Evolutionary conservation across 2,797 vertebrate species (phyloP).

Genomic region (Cossypha heuglini): DNA sequence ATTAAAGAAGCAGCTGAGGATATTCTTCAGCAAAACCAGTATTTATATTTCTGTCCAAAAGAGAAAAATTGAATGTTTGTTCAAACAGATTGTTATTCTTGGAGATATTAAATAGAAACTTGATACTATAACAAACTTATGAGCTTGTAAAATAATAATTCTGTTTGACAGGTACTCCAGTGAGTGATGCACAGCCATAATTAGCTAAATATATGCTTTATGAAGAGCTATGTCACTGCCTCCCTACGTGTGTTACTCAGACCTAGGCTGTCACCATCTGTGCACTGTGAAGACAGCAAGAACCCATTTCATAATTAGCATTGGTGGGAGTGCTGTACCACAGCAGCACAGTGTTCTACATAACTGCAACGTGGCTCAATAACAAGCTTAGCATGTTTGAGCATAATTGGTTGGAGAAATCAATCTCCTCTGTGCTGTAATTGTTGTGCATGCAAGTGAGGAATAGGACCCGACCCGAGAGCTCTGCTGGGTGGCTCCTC

Average conservation of each 20-base stretch:
- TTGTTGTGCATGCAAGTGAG: not conserved
- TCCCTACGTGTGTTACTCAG: not conserved
- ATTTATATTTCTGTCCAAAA: not conserved
- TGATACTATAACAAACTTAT: not conserved
- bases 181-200: not conserved
- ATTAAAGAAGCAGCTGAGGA: not conserved
- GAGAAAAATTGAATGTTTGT: not conserved
- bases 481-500: not conserved
- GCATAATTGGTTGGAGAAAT: slow-evolving; percentile 39
- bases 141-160: not conserved
- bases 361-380: not conserved
- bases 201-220: not conserved
- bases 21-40: not conserved
- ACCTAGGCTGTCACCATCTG: slow-evolving; percentile 18
- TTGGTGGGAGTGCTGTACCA: not conserved
- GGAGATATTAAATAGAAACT: not conserved
- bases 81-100: not conserved
- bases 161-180: not conserved
- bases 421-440: not conserved
- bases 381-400: slow-evolving; percentile 45
- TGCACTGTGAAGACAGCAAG: not conserved
- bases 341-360: not conserved
- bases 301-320: not conserved
- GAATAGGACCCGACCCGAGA: not conserved
- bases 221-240: not conserved